Percentiles rank a stretch among this genome's conserved stretches.
These are phyloP conservation scores for Channa maculata DNA, from an alignment of 2,113 vertebrate genomes.

Conservation along the genomic window DNA sequence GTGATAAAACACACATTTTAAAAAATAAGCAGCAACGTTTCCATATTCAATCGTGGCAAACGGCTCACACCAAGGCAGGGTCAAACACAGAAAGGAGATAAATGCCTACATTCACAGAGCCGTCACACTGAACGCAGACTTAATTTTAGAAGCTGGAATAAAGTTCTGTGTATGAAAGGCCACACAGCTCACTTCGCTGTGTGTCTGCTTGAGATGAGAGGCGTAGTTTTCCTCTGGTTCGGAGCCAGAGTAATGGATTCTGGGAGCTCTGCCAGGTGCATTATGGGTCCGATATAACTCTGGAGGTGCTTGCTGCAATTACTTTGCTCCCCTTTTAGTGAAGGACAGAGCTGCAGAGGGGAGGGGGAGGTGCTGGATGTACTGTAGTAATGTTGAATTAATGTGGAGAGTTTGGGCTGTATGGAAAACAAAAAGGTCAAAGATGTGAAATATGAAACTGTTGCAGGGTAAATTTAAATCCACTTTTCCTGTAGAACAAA, in stretches of 20 bases:
- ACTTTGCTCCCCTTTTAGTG: conserved; percentile 31
- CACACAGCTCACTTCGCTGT: background rate
- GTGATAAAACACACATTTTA: background rate
- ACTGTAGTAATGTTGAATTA: conserved; percentile 6
- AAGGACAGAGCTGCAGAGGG: conserved; percentile 24
- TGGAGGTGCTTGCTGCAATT: conserved; percentile 68
- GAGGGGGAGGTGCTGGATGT: background rate
- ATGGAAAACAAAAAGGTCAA: conserved; percentile 8
- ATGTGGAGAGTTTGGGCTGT: conserved; percentile 7
- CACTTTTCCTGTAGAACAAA: background rate
- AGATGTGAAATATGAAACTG: conserved; percentile 26
- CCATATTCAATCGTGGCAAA: no score
- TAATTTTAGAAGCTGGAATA: conserved; percentile 5
- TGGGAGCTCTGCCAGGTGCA: conserved; percentile 76
- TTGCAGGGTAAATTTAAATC: conserved; percentile 8
- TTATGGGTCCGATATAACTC: conserved; percentile 74
- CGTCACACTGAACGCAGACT: background rate
- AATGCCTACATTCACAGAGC: background rate
- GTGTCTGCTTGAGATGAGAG: conserved; percentile 12
- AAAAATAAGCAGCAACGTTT: background rate
- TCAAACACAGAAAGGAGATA: background rate
- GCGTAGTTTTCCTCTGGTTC: conserved; percentile 1
- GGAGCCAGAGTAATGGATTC: conserved; percentile 66
- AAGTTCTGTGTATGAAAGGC: background rate
- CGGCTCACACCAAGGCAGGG: no score